Evolutionary conservation across 2,113 vertebrate genomes (phyloP).

Genomic region (Glaucomys volans): DNA sequence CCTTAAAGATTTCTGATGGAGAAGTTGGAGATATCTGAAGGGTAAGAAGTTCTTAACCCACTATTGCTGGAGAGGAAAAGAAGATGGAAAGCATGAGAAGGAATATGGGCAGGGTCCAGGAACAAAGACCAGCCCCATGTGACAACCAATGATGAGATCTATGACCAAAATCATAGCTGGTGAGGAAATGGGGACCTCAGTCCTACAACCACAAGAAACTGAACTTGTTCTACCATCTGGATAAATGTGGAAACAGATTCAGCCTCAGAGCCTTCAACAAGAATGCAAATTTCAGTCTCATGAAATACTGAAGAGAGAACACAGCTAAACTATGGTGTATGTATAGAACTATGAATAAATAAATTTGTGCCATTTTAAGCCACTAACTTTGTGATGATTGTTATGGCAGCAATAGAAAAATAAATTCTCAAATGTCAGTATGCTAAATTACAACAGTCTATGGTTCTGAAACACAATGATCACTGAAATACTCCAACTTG

Average conservation of each 20-base stretch:
- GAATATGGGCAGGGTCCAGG: background rate
- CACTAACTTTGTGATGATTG: background rate
- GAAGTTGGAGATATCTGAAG: background rate
- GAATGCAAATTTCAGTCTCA: background rate
- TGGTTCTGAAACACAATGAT: background rate
- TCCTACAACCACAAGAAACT: background rate
- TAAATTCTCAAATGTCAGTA: background rate
- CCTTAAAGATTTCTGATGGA: background rate
- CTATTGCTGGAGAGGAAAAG: background rate
- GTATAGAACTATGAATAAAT: background rate
- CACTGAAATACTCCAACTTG: conserved; percentile 13
- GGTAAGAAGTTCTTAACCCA: background rate
- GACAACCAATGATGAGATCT: background rate
- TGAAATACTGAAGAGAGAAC: background rate
- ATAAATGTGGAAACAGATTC: background rate
- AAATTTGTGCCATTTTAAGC: background rate
- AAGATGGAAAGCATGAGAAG: background rate
- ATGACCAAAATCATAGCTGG: background rate
- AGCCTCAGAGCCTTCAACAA: background rate
- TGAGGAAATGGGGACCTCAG: background rate
- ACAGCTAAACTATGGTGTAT: background rate
- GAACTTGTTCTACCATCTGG: background rate
- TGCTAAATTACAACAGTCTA: conserved; percentile 18
- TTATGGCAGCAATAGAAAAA: background rate
- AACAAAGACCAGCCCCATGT: background rate